These are phyloP conservation scores for Luehdorfia chinensis DNA, from an alignment of 1,140 invertebrate genomes.

Conservation along the genomic window DNA sequence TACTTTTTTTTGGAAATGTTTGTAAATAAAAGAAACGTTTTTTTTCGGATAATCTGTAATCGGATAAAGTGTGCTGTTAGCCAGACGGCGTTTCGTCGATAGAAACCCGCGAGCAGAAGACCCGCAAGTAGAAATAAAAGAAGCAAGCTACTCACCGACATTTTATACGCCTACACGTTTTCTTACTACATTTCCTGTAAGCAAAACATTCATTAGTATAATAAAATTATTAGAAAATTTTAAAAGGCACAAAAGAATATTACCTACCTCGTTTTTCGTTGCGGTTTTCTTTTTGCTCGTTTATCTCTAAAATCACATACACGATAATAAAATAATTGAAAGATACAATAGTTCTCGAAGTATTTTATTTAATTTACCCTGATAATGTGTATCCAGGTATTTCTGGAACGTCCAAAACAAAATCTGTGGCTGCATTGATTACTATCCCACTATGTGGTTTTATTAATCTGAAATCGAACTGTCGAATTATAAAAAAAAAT, in stretches of 20 bases:
- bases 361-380: slow-evolving; percentile 22
- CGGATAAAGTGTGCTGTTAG: too few relatives aligned
- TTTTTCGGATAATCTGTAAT: too few relatives aligned
- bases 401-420: slow-evolving; percentile 44
- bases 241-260: too few relatives aligned
- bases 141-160: slow-evolving; percentile 47
- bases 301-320: slow-evolving; percentile 25
- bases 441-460: slow-evolving; percentile 64
- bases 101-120: too few relatives aligned
- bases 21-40: too few relatives aligned
- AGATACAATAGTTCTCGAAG: neutral
- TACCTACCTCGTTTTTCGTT: slow-evolving; percentile 50
- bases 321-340: neutral
- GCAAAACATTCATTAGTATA: too few relatives aligned
- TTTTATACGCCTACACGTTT: slow-evolving; percentile 44
- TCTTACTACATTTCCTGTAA: slow-evolving; percentile 41
- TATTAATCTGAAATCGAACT: slow-evolving; percentile 54
- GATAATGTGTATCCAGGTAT: slow-evolving; percentile 48
- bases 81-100: too few relatives aligned
- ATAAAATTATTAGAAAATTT: too few relatives aligned
- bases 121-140: too few relatives aligned
- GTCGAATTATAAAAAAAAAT: neutral
- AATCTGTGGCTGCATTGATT: slow-evolving; percentile 52
- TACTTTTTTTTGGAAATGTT: too few relatives aligned
- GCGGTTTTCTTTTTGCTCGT: slow-evolving; percentile 28